Conservation (phyloP, 2,797 vertebrate species). For the Acanthis flammea region DNA sequence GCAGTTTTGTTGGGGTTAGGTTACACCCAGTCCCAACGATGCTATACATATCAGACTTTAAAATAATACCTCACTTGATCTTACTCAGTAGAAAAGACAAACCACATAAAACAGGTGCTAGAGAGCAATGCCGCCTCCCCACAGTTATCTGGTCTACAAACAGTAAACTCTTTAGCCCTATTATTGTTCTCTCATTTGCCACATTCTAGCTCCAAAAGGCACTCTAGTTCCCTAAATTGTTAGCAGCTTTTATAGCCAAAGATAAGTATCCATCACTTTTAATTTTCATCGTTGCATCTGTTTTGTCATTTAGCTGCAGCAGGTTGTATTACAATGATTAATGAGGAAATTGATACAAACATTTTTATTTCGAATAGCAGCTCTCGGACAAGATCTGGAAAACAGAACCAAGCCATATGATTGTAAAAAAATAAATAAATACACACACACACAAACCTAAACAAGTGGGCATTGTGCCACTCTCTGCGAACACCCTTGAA, state of each 20-base stretch:
- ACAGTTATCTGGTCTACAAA: conserved; percentile 68
- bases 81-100: conserved; percentile 38
- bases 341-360: conserved; percentile 76
- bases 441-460: neutral
- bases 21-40: conserved; percentile 24
- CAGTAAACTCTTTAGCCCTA: conserved; percentile 66
- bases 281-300: conserved; percentile 82
- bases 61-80: conserved; percentile 53
- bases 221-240: conserved; percentile 73
- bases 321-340: conserved; percentile 78
- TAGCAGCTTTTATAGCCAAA: conserved; percentile 77
- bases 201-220: conserved; percentile 76
- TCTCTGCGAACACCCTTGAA: conserved; percentile 63
- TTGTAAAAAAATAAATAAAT: conserved; percentile 53
- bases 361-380: conserved; percentile 78
- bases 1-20: conserved; percentile 37
- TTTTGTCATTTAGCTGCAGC: conserved; percentile 77
- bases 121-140: conserved; percentile 23
- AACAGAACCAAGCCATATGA: conserved; percentile 77
- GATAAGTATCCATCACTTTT: conserved; percentile 80
- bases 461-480: conserved; percentile 62
- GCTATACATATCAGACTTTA: conserved; percentile 23
- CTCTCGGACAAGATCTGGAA: conserved; percentile 74
- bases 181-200: conserved; percentile 68
- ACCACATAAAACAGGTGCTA: conserved; percentile 40